Conservation (phyloP, 2,888 invertebrate genomes). For the Patella depressa region DNA sequence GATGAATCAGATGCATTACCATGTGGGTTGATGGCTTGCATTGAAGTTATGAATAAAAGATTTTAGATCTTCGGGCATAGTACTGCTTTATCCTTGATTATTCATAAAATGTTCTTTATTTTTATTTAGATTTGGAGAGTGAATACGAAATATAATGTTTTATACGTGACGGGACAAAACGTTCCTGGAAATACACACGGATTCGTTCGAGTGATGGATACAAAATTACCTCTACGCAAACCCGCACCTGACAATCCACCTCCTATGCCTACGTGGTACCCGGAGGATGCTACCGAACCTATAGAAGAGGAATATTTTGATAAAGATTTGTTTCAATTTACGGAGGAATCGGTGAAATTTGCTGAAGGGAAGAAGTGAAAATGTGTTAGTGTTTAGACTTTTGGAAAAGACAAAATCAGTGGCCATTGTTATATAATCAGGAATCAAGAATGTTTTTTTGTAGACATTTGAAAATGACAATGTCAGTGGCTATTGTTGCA, state of each 20-base stretch:
- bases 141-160: conserved; percentile 92
- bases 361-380: conserved; percentile 18
- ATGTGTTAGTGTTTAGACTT: not conserved
- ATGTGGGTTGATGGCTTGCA: too few relatives aligned
- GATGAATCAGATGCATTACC: too few relatives aligned
- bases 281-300: conserved; percentile 74
- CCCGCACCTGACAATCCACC: conserved; percentile 40
- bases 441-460: too few relatives aligned
- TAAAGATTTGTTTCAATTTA: conserved; percentile 83
- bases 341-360: conserved; percentile 54
- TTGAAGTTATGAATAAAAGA: too few relatives aligned
- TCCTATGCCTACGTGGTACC: conserved; percentile 85
- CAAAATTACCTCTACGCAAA: conserved; percentile 75
- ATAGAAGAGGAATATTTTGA: conserved; percentile 83
- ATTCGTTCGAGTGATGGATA: conserved; percentile 81
- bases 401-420: not conserved
- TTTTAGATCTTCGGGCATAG: too few relatives aligned
- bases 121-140: conserved; percentile 87
- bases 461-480: too few relatives aligned
- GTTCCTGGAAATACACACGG: conserved; percentile 86
- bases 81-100: not conserved
- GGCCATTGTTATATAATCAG: not conserved
- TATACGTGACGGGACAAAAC: conserved; percentile 87
- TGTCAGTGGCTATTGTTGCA: too few relatives aligned
- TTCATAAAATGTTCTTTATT: conserved; percentile 13